These are phyloP conservation scores for Oscheius sp. DNA, from an alignment of 2,888 invertebrate genomes.

Conservation along the genomic window DNA sequence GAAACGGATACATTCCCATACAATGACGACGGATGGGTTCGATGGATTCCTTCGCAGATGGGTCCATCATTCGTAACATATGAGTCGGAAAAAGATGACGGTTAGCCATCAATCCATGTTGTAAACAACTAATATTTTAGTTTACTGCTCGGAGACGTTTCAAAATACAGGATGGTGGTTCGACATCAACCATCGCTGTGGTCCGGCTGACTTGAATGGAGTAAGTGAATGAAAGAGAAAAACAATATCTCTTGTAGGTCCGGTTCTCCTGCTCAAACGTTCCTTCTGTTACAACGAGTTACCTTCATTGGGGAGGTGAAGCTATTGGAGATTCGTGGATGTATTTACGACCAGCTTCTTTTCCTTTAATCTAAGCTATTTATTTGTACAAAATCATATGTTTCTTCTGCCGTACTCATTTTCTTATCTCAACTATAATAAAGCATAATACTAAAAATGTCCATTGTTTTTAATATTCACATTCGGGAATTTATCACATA, in stretches of 20 bases:
- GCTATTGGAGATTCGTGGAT: neutral
- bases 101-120: neutral
- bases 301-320: slow-evolving; percentile 1
- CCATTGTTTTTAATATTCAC: no score
- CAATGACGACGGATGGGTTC: slow-evolving; percentile 51
- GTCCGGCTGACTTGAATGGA: slow-evolving; percentile 58
- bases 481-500: no score
- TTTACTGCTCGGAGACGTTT: slow-evolving; percentile 46
- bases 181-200: slow-evolving; percentile 40
- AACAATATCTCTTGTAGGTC: no score
- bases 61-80: slow-evolving; percentile 53
- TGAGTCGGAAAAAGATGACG: slow-evolving; percentile 30
- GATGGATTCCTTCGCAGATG: slow-evolving; percentile 43
- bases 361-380: slow-evolving; percentile 3
- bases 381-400: neutral
- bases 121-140: neutral
- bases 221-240: no score
- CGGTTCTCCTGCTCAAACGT: neutral
- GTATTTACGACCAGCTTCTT: slow-evolving; percentile 3
- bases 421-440: neutral
- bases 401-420: neutral
- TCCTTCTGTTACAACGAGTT: neutral
- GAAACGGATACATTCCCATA: slow-evolving; percentile 37
- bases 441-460: no score
- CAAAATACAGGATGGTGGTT: slow-evolving; percentile 61